These are phyloP conservation scores for Neoascia interrupta DNA, from an alignment of 2,888 invertebrate species.

Conservation along the genomic window DNA sequence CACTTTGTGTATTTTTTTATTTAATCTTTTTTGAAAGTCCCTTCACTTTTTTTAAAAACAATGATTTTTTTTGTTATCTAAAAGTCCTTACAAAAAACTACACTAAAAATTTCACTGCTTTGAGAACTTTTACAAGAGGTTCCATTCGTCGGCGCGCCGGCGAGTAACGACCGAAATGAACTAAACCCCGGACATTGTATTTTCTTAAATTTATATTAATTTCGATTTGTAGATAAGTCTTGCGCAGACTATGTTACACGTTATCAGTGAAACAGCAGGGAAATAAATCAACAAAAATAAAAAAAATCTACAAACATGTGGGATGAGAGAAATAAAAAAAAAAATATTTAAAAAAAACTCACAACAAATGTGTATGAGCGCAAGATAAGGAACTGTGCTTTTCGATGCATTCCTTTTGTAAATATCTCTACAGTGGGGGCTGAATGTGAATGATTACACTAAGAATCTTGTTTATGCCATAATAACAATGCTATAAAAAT, in stretches of 20 bases:
- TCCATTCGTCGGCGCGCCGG: too few relatives aligned
- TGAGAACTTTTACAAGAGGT: too few relatives aligned
- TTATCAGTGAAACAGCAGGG: constrained; percentile 18
- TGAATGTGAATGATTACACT: not conserved
- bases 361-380: not conserved
- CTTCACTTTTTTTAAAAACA: not conserved
- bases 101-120: too few relatives aligned
- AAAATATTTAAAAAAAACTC: not conserved
- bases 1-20: not conserved
- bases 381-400: not conserved
- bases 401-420: not conserved
- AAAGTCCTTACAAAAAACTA: too few relatives aligned
- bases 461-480: not conserved
- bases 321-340: not conserved
- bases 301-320: not conserved
- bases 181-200: constrained; percentile 55
- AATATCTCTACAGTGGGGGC: not conserved
- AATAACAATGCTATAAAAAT: too few relatives aligned
- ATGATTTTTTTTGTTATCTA: not conserved
- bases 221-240: constrained; percentile 57
- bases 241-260: constrained; percentile 29
- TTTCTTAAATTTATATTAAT: constrained; percentile 63
- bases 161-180: constrained; percentile 45
- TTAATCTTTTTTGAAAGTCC: not conserved
- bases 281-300: not conserved